Evolutionary conservation across 2,797 vertebrate species (phyloP), one percentile per base, ranked within the genome.

Genomic region (Myotis daubentonii): DNA sequence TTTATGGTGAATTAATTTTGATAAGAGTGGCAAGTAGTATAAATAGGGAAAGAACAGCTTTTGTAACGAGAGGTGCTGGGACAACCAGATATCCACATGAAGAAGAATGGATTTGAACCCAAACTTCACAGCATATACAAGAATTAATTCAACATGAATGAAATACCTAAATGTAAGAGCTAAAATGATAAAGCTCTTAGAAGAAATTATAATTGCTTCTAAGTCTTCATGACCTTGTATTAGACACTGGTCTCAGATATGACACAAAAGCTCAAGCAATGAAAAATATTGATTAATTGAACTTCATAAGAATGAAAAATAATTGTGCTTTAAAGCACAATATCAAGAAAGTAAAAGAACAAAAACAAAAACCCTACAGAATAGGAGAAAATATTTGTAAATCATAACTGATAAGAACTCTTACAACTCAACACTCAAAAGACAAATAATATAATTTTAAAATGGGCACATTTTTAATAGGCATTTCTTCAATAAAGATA

Each of bases 251-350:
- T 82, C 79, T 84, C 55, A n/a, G 38, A 19, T 75, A 13, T 47
- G 23, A 74, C 30, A 65, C 44, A 30, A 47, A 76, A 87, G 10
- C 44, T 70, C 10, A 78, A 51, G 8, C 11, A 53, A 51, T 83
- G 36, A 41, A 66, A 81, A 89, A 70, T 53, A 80, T 20, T 60
- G 41, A 72, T 72, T 33, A 80, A 47, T 41, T 49, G 60, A 68
- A 75, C 44, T 47, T 92, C 41, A 78, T 87, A 22, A 95, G 84
- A 80, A 38, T 85, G 2, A 53, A 82, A 65, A 92, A 66, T 47
- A 53, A 68, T 4, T 83, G 17, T 79, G 20, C 9, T 70, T 80
- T 5, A 23, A 83, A 87, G 53, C 17, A 53, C 6, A 60, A 5
- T 66, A 15, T 74, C 15, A 62, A 91, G 66, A 72, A 71, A 62